Conservation (phyloP, 1,140 invertebrate genomes). For the Drosophila prosaltans region DNA sequence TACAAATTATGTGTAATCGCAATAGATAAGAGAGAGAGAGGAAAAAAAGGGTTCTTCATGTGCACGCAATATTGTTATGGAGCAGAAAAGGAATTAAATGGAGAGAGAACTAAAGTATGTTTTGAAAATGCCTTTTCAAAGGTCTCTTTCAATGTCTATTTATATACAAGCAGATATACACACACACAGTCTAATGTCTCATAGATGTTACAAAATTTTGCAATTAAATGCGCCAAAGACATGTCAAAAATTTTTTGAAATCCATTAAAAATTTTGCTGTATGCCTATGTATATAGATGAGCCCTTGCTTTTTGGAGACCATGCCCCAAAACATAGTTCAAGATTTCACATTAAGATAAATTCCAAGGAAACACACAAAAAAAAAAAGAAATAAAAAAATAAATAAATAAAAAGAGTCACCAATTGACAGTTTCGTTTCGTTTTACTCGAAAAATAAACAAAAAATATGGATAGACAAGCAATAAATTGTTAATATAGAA, state of each 20-base stretch:
- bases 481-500: slow-evolving; percentile 17
- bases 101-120: slow-evolving; percentile 24
- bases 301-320: slow-evolving; percentile 56
- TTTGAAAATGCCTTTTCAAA: neutral
- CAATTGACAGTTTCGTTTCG: slow-evolving; percentile 79
- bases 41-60: slow-evolving; percentile 33
- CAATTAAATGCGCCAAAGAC: slow-evolving; percentile 69
- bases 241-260: slow-evolving; percentile 69
- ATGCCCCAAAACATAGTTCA: slow-evolving; percentile 76
- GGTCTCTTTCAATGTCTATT: neutral
- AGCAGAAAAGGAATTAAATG: slow-evolving; percentile 9
- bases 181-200: slow-evolving; percentile 16
- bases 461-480: slow-evolving; percentile 11
- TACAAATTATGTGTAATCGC: slow-evolving; percentile 57
- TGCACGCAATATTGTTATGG: slow-evolving; percentile 22
- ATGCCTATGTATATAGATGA: slow-evolving; percentile 28
- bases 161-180: neutral
- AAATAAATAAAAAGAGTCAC: slow-evolving; percentile 39
- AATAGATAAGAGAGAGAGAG: slow-evolving; percentile 20
- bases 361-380: slow-evolving; percentile 78
- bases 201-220: slow-evolving; percentile 69
- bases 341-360: slow-evolving; percentile 80
- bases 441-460: slow-evolving; percentile 54
- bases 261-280: slow-evolving; percentile 75
- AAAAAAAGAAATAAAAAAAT: slow-evolving; percentile 14